These are phyloP conservation scores for Dipodomys ordii DNA, from an alignment of 2,113 vertebrate genomes.

Conservation along the genomic window DNA sequence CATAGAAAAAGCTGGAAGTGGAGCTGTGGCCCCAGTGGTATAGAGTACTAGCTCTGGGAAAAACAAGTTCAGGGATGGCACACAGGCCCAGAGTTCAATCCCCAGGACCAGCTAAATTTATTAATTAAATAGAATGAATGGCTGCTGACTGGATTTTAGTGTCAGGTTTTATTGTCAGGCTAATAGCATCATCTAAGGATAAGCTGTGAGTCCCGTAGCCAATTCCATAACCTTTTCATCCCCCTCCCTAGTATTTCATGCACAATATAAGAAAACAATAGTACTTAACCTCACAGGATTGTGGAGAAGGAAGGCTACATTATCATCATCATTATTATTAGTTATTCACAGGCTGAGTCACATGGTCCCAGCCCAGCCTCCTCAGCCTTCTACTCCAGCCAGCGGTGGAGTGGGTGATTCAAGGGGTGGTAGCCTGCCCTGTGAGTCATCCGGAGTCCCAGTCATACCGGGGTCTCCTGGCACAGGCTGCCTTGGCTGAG, in stretches of 20 bases:
- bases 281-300: neutral
- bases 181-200: neutral
- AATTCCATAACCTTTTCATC: neutral
- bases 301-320: neutral
- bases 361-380: conserved; percentile 30
- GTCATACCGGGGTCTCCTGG: conserved; percentile 22
- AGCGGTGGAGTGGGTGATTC: conserved; percentile 46
- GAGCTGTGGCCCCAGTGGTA: too few species aligned
- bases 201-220: conserved; percentile 8
- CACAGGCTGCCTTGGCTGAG: conserved; percentile 33
- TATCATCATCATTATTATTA: neutral
- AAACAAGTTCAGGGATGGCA: too few species aligned
- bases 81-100: too few species aligned
- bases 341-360: conserved; percentile 63
- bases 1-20: too few species aligned
- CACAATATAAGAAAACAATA: neutral
- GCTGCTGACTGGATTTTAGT: neutral
- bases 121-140: neutral
- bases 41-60: too few species aligned
- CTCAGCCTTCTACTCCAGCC: conserved; percentile 21
- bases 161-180: neutral
- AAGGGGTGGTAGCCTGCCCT: conserved; percentile 53
- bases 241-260: neutral
- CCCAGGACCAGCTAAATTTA: too few species aligned
- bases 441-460: conserved; percentile 63